Percentiles rank a stretch among this genome's conserved stretches.
Conservation (phyloP, 1,140 invertebrate genomes). For the Dendroctonus valens region DNA sequence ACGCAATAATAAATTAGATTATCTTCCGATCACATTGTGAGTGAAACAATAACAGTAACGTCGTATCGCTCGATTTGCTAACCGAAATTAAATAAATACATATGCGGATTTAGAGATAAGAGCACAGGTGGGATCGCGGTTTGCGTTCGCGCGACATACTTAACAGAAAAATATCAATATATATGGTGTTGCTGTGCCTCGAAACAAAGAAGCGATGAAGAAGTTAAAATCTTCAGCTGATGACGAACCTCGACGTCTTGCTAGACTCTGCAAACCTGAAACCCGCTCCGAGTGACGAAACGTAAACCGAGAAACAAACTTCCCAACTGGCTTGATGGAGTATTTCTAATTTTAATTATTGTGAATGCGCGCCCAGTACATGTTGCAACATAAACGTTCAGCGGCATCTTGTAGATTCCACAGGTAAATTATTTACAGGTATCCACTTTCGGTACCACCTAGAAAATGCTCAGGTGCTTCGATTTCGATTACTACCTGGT, state of each 20-base stretch:
- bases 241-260: conserved; percentile 17
- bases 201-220: conserved; percentile 28
- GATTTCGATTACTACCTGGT: no score
- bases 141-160: conserved; percentile 11
- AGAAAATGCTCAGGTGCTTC: neutral
- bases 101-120: conserved; percentile 1
- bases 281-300: conserved; percentile 7
- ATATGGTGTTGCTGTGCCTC: neutral
- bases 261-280: conserved; percentile 22
- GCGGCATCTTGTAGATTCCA: conserved; percentile 24
- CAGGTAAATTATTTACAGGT: conserved; percentile 26
- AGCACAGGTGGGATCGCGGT: conserved; percentile 1
- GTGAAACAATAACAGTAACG: neutral
- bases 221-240: conserved; percentile 24
- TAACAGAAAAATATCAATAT: conserved; percentile 4
- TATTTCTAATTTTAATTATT: conserved; percentile 34
- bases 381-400: conserved; percentile 14
- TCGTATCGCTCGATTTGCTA: neutral
- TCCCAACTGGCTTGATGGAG: conserved; percentile 14
- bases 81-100: neutral
- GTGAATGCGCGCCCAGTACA: conserved; percentile 14
- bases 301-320: conserved; percentile 6
- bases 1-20: conserved; percentile 3
- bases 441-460: neutral
- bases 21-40: conserved; percentile 14